Base-by-base conservation (phyloP, 2,888 invertebrate genomes). In the Megalurothrips usitatus region DNA sequence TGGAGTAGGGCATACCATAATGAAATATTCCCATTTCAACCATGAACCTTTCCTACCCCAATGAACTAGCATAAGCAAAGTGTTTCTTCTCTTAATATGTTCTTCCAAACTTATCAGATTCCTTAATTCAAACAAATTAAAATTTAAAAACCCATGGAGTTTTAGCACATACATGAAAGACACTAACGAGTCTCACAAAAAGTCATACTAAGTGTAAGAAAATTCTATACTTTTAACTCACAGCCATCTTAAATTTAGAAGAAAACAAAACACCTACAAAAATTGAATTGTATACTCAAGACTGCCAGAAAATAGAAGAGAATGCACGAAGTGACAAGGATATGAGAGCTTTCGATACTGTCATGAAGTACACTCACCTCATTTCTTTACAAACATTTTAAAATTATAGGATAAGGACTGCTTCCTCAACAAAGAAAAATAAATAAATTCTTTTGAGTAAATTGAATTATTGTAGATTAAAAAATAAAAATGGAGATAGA, bases 161-260 rank as follows among this genome's bases (percentile, higher is more conserved):
- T 26, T 26, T 11, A 26, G 68, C 23, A 12, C 23, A 1, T 10
- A 26, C 26, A 11, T 75, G 68, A 12, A 75, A 26, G 68, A 75
- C 68, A 75, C 26, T 26, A 75, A 10, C 26, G 23, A 75, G 68
- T 75, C 68, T 75, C 26, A 75, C 68, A 75, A 75, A 75, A 75
- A 23, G 23, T 75, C 68, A 23, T 75, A 75, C 68, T 75, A 23
- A 75, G 68, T 8, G 23, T 75, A 75, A 75, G 68, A 75, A 75
- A 75, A 75, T 75, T 75, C 68, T 75, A 75, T 75, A 75, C 68
- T 75, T 75, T 75, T 26, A 75, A 75, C 68, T 75, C 68, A 75
- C 68, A 75, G 68, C 68, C 68, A 75, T 75, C 68, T 75, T 75
- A 26, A 75, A 75, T 75, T 75, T 75, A 75, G 68, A 75, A 26